Conservation (phyloP, 1,140 invertebrate genomes). For the Lanistes nyassanus region DNA sequence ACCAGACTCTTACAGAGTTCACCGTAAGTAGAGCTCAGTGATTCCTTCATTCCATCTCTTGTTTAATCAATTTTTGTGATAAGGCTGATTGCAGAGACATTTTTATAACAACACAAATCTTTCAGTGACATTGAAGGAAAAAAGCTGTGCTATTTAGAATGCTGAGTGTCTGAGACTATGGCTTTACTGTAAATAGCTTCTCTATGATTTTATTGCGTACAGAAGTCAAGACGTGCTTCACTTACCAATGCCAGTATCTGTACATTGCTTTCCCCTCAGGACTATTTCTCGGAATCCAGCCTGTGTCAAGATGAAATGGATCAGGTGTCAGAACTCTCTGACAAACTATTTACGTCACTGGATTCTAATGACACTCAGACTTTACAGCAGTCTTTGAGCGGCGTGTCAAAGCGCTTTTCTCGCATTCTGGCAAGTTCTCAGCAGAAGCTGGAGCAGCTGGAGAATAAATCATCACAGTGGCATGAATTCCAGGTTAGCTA, state of each 20-base stretch:
- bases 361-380: conserved; percentile 61
- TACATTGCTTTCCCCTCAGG: conserved; percentile 42
- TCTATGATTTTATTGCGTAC: too few species aligned
- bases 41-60: too few species aligned
- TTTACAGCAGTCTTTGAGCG: conserved; percentile 53
- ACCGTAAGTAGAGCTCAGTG: conserved; percentile 69
- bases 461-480: conserved; percentile 53
- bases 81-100: neutral
- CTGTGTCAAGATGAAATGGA: conserved; percentile 62
- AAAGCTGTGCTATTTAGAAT: too few species aligned
- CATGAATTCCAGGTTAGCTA: conserved; percentile 57
- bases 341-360: conserved; percentile 54
- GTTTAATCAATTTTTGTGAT: too few species aligned
- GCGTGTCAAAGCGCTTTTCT: conserved; percentile 52
- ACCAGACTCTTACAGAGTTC: conserved; percentile 85
- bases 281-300: conserved; percentile 58
- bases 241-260: too few species aligned
- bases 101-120: neutral
- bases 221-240: too few species aligned
- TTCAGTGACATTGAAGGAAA: too few species aligned
- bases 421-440: conserved; percentile 47
- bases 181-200: neutral
- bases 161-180: too few species aligned
- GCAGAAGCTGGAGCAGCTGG: conserved; percentile 47
- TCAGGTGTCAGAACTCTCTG: conserved; percentile 55